Conservation (phyloP, 2,113 vertebrate species). For the Tachuris rubrigastra region DNA sequence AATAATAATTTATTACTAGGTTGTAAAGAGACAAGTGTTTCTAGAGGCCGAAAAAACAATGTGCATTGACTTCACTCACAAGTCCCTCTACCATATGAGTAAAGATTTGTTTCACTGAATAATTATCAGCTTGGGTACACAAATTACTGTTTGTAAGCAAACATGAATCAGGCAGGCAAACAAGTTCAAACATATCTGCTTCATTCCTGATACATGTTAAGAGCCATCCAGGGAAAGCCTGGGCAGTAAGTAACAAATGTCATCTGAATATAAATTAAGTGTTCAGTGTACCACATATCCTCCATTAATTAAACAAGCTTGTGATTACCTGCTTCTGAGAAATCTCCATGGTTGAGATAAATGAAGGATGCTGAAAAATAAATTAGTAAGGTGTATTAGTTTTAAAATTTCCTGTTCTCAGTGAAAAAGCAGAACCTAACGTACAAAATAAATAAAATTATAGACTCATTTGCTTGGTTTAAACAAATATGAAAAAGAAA, state of each 20-base stretch:
- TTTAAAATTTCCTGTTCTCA: not conserved
- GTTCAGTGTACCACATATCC: not conserved
- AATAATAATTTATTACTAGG: not conserved
- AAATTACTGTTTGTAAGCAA: conserved; percentile 14
- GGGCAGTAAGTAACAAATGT: not conserved
- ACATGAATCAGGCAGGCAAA: not conserved
- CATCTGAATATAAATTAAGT: not conserved
- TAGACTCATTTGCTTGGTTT: not conserved
- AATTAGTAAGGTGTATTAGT: not conserved
- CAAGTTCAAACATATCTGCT: not conserved
- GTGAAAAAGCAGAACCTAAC: not conserved
- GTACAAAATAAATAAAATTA: not conserved
- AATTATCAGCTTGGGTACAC: not conserved
- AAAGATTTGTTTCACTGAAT: not conserved
- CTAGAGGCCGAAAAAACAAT: not conserved
- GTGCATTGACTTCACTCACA: not conserved
- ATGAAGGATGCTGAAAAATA: conserved; percentile 76
- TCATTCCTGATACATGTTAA: not conserved
- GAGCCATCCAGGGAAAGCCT: not conserved
- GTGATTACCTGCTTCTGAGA: conserved; percentile 92
- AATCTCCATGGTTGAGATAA: conserved; percentile 88
- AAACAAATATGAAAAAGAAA: not conserved
- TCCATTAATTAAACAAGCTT: not conserved
- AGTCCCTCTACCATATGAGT: not conserved
- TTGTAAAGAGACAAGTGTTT: conserved; percentile 2